Percentiles rank a stretch among this genome's conserved stretches.
Conservation (phyloP, 2,113 vertebrate genomes). For the Stigmatopora nigra region DNA sequence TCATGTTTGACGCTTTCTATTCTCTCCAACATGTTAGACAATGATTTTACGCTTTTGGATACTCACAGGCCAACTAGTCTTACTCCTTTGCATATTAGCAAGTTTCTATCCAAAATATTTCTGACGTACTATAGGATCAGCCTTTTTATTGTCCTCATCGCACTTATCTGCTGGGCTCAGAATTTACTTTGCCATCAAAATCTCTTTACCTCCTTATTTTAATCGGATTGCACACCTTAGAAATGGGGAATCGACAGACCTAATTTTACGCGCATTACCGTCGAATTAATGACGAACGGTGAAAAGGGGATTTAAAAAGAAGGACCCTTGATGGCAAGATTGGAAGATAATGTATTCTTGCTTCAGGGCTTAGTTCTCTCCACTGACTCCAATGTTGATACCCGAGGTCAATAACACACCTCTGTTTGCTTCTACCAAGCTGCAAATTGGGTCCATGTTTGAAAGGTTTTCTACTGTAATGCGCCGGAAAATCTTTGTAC, state of each 20-base stretch:
- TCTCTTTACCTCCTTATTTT: conserved; percentile 45
- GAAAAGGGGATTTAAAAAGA: conserved; percentile 53
- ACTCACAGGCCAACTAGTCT: conserved; percentile 16
- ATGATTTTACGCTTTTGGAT: conserved; percentile 29
- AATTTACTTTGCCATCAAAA: conserved; percentile 33
- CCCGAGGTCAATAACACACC: conserved; percentile 15
- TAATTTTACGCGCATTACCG: conserved; percentile 68
- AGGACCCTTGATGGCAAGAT: conserved; percentile 48
- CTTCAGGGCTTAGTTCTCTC: conserved; percentile 55
- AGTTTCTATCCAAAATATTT: conserved; percentile 19
- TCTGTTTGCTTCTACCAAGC: background rate
- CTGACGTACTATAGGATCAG: conserved; percentile 8
- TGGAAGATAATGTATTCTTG: conserved; percentile 64
- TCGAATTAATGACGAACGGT: conserved; percentile 64
- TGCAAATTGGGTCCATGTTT: background rate
- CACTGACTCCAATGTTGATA: conserved; percentile 22
- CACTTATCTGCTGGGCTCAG: conserved; percentile 22
- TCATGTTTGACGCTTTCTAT: conserved; percentile 14
- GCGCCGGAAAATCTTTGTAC: background rate
- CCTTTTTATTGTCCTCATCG: conserved; percentile 8
- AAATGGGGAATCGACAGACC: conserved; percentile 50
- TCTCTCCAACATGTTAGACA: conserved; percentile 15
- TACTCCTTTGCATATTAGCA: conserved; percentile 32
- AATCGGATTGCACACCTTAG: conserved; percentile 53
- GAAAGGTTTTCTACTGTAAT: background rate